A percentile compares a stretch with the other conserved stretches of the same genome.
phyloP scores from a whole-genome alignment of 2,888 invertebrate species.

The Nysson spinosus region DNA sequence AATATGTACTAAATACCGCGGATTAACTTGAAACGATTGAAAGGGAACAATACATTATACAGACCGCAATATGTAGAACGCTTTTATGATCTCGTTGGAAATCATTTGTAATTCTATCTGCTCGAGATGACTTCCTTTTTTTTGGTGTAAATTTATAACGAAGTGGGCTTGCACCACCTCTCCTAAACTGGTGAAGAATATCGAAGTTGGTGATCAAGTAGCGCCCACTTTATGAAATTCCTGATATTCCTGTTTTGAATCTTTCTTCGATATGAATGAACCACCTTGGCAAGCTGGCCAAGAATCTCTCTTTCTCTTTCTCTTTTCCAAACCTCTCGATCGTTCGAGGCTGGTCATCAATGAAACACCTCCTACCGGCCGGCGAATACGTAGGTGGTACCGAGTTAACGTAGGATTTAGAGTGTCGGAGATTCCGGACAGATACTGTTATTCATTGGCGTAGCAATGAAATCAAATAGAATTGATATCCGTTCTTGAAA shows the following conservation, averaged over 20 bases:
- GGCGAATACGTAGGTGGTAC: constrained; percentile 51
- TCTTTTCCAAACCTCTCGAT: constrained; percentile 34
- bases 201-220: constrained; percentile 37
- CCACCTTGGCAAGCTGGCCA: constrained; percentile 25
- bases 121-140: no score
- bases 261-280: constrained; percentile 57
- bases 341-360: constrained; percentile 54
- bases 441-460: constrained; percentile 42
- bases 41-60: not conserved
- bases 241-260: constrained; percentile 51
- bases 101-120: no score
- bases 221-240: constrained; percentile 55
- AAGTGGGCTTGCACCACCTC: constrained; percentile 17
- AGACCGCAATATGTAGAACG: no score
- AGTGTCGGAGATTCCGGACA: constrained; percentile 39
- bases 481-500: constrained; percentile 7
- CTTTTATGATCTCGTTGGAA: no score
- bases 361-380: constrained; percentile 58
- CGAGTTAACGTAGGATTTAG: constrained; percentile 57
- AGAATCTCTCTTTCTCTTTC: constrained; percentile 14
- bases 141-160: constrained; percentile 1
- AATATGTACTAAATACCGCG: no score
- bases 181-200: constrained; percentile 40
- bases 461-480: constrained; percentile 7
- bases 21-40: not conserved